Conservation (phyloP, 2,888 invertebrate genomes). For the Ligdia adustata region DNA sequence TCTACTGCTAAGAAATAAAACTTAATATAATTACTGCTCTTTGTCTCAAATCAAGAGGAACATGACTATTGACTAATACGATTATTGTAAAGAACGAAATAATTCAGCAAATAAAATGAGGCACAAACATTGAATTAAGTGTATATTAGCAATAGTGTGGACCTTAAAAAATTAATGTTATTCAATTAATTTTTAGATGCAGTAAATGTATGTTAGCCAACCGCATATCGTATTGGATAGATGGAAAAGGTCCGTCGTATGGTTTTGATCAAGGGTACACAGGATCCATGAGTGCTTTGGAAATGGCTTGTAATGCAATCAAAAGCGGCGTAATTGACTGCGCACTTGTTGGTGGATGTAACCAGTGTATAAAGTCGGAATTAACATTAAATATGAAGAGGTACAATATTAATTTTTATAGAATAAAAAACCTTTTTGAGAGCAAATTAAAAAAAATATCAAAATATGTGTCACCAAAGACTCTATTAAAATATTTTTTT, state of each 20-base stretch:
- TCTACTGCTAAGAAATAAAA: no score
- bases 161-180: background rate
- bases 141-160: conserved; percentile 15
- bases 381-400: conserved; percentile 45
- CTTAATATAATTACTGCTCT: no score
- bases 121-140: no score
- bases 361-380: conserved; percentile 79
- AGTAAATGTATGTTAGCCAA: conserved; percentile 59
- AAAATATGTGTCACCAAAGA: no score
- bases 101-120: no score
- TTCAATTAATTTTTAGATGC: conserved; percentile 35
- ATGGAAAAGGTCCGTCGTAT: conserved; percentile 53
- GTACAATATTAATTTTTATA: no score
- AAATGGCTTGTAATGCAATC: conserved; percentile 51
- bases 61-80: no score
- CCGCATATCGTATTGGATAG: conserved; percentile 59
- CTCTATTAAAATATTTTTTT: no score
- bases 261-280: conserved; percentile 46
- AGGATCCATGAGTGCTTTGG: conserved; percentile 50
- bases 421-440: no score
- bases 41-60: no score
- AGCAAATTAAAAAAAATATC: no score
- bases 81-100: no score
- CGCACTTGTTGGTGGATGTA: conserved; percentile 85
- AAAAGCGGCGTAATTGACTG: conserved; percentile 52